A percentile compares a stretch with the other conserved stretches of the same genome.
phyloP scores from a whole-genome alignment of 1,140 invertebrate genomes.

The Harlomillsia oculata region DNA sequence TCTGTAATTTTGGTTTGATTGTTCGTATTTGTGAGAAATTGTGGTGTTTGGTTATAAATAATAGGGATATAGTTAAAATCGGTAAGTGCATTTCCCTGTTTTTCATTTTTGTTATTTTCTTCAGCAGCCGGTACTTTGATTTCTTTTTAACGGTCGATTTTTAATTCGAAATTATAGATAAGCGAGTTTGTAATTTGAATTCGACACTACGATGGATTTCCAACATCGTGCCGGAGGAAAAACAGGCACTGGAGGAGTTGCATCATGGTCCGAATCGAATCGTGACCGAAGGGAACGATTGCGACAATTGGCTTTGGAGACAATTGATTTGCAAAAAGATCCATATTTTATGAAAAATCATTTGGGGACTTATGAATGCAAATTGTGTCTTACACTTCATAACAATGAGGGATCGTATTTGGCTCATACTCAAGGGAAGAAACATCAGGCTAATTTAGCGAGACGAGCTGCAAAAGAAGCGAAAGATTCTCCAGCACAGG shows the following conservation, averaged over 20 bases:
- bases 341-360: constrained; percentile 99
- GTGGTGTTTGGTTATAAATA: background rate
- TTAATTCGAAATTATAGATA: no score
- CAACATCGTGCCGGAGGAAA: constrained; percentile 97
- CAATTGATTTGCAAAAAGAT: constrained; percentile 97
- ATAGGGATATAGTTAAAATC: background rate
- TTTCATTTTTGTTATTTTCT: no score
- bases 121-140: no score
- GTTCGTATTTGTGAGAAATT: no score
- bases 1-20: no score
- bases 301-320: constrained; percentile 91
- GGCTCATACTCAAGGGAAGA: constrained; percentile 99
- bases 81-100: background rate
- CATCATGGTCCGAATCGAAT: constrained; percentile 97
- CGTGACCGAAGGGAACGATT: constrained; percentile 90
- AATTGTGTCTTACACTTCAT: constrained; percentile 94
- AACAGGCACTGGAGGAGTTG: constrained; percentile 95
- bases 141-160: no score
- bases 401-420: constrained; percentile 99
- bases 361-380: constrained; percentile 95
- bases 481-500: constrained; percentile 79
- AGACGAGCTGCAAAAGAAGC: constrained; percentile 96
- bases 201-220: constrained; percentile 69
- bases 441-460: constrained; percentile 98
- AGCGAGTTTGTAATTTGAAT: background rate